These are phyloP conservation scores for Helicoverpa assulta DNA, from an alignment of 2,888 invertebrate species.

Conservation along the genomic window DNA sequence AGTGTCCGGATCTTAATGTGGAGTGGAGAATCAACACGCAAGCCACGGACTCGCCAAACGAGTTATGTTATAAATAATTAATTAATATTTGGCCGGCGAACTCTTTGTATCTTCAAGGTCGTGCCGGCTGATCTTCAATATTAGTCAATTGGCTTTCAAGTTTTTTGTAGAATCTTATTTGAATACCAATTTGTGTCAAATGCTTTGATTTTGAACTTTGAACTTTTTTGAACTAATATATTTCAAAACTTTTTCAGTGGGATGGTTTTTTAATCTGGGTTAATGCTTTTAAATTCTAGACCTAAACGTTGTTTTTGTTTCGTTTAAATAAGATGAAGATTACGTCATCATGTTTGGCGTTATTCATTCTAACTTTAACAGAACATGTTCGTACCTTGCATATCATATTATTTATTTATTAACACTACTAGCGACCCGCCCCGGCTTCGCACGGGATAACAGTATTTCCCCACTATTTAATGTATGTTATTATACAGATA, in stretches of 20 bases:
- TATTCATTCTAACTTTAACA: not conserved
- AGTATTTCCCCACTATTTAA: too few species aligned
- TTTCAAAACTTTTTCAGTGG: too few species aligned
- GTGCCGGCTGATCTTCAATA: slow-evolving; percentile 68
- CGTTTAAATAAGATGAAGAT: not conserved
- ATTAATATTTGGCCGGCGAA: slow-evolving; percentile 86
- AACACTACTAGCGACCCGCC: too few species aligned
- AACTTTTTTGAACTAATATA: slow-evolving; percentile 13
- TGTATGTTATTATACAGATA: too few species aligned
- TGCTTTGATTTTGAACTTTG: slow-evolving; percentile 21
- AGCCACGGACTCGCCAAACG: slow-evolving; percentile 81
- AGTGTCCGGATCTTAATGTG: slow-evolving; percentile 65
- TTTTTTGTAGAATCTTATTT: slow-evolving; percentile 60
- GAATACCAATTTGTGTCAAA: slow-evolving; percentile 51
- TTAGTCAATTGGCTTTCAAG: slow-evolving; percentile 62
- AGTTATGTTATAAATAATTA: slow-evolving; percentile 86
- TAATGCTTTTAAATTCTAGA: not conserved
- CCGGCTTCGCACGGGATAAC: too few species aligned
- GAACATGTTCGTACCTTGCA: not conserved
- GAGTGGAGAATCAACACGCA: slow-evolving; percentile 78
- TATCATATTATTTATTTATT: slow-evolving; percentile 1
- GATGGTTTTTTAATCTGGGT: not conserved
- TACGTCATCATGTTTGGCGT: not conserved
- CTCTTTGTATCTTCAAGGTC: slow-evolving; percentile 83
- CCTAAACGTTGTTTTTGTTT: slow-evolving; percentile 1